Percentiles rank a stretch among this genome's conserved stretches.
phyloP scores from a whole-genome alignment of 2,797 vertebrate species.

The Pseudochirops cupreus region DNA sequence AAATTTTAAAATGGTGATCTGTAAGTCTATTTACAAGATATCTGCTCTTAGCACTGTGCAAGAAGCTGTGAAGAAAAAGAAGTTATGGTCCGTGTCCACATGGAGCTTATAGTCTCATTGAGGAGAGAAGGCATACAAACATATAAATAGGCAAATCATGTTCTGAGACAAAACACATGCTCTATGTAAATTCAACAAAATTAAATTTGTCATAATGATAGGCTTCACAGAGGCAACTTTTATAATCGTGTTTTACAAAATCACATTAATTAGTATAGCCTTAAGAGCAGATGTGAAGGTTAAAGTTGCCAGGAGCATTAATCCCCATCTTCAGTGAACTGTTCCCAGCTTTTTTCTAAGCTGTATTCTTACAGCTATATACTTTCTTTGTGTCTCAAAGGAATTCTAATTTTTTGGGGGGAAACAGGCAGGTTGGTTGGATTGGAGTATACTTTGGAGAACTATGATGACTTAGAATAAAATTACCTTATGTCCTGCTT shows the following conservation, averaged over 20 bases:
- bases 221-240: background rate
- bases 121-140: background rate
- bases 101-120: background rate
- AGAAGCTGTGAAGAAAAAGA: background rate
- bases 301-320: background rate
- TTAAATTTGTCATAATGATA: background rate
- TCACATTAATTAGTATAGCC: background rate
- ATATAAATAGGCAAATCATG: background rate
- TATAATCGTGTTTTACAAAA: background rate
- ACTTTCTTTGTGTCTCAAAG: background rate
- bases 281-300: background rate
- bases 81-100: background rate
- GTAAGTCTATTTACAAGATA: background rate
- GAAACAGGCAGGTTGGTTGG: background rate
- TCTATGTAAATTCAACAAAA: background rate
- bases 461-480: background rate
- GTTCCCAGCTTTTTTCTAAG: background rate
- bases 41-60: background rate
- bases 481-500: background rate
- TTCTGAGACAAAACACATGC: background rate
- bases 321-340: background rate
- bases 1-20: background rate
- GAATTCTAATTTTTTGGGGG: background rate
- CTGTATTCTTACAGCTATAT: background rate
- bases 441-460: background rate